Base-by-base conservation (phyloP, 2,888 invertebrate species). In the Amphimallon solstitiale region DNA sequence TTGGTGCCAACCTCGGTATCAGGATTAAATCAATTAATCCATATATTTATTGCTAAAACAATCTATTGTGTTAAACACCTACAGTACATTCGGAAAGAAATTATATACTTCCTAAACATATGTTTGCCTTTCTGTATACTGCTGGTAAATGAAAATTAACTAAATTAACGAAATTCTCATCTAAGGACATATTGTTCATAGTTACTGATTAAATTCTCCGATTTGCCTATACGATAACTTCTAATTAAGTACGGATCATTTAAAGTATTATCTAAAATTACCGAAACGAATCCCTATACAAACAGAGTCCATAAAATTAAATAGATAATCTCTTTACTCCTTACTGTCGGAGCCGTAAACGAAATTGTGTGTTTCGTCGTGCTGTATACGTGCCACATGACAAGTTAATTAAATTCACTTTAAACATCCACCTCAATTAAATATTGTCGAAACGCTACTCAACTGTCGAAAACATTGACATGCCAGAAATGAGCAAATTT, bases 321-420 rank as follows among this genome's bases (percentile, higher is more conserved):
- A 43, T 34, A 59, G 56, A 59, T 59, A 59, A 59, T 59, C 56
- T 56, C 56, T 54, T 38, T 54, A 54, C 38, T 54, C 54, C 43
- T 59, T 59, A 17, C 56, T 59, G 45, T 17, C 29, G 56, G 29
- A 19, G 15, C 40, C 29, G 23, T 59, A 34, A 59, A 43, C 17
- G 43, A 23, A 59, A 59, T 59, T 59, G 43, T 43, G 40, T 21
- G 15, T n/a, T 59, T n/a, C 56, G 43, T 23, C 29, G 29, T 29
- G n/a, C n/a, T 59, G 29, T 34, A 17, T 43, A 43, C 43, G 56
- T 59, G 38, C 34, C 43, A 29, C 43, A 43, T 59, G 56, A 59
- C 56, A 59, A 43, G 56, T 59, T 59, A 59, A 59, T 59, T 59
- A 59, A 59, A 43, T 59, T 59, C 43, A 59, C 56, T 45, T 59